Conservation (phyloP, 2,888 invertebrate species). For the Serrognathus titanus region DNA sequence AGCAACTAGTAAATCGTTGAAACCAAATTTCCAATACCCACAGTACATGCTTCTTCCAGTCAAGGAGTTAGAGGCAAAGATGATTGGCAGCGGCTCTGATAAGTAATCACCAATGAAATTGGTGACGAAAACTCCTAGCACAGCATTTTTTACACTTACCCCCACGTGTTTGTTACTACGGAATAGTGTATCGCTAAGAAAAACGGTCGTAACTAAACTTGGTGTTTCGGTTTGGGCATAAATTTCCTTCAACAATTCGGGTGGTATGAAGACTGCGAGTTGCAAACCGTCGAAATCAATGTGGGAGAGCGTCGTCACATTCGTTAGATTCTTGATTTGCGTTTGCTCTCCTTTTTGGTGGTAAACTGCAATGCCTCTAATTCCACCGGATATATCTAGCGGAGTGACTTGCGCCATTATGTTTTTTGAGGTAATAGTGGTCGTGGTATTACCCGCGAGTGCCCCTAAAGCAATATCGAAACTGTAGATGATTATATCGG, state of each 20-base stretch:
- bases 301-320: background rate
- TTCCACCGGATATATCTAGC: background rate
- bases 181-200: background rate
- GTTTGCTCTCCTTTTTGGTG: background rate
- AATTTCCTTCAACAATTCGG: background rate
- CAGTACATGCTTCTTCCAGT: background rate
- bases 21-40: conserved; percentile 10
- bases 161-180: background rate
- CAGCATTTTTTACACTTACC: too few species aligned
- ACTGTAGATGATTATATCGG: conserved; percentile 58
- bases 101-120: background rate
- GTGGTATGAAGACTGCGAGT: background rate
- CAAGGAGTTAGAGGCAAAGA: background rate
- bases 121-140: background rate
- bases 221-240: too few species aligned
- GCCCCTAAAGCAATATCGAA: conserved; percentile 49
- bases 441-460: background rate
- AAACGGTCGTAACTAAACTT: background rate
- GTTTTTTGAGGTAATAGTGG: background rate
- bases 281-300: background rate
- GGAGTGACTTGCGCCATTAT: conserved; percentile 7
- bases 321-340: background rate
- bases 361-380: conserved; percentile 12
- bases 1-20: background rate
- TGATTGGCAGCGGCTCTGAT: background rate